phyloP scores from a whole-genome alignment of 2,113 vertebrate species.

The Microtus pennsylvanicus region DNA sequence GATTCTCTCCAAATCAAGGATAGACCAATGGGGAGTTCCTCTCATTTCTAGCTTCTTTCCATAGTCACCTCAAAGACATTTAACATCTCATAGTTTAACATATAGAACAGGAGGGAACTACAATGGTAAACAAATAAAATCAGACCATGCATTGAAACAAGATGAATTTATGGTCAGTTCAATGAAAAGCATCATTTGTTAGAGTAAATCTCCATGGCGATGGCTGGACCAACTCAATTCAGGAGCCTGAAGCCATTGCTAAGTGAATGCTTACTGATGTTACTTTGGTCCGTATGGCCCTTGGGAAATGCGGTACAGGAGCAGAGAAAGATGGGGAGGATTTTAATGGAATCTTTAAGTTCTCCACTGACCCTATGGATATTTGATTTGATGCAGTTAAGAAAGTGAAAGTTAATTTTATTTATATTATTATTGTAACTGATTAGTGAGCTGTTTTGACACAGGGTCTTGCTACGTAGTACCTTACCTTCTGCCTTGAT shows the following conservation, averaged over 20 bases:
- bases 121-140: background rate
- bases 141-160: background rate
- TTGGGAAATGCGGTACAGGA: background rate
- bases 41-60: constrained; percentile 18
- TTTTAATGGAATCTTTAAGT: background rate
- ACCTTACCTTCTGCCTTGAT: background rate
- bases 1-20: background rate
- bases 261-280: constrained; percentile 47
- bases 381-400: constrained; percentile 6
- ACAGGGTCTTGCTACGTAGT: background rate
- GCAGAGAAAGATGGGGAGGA: background rate
- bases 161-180: background rate
- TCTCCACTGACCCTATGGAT: background rate
- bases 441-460: background rate
- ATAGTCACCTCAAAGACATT: background rate
- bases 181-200: background rate
- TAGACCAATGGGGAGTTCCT: background rate
- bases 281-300: background rate
- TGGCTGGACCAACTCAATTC: background rate
- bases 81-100: background rate
- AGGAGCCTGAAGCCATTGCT: background rate
- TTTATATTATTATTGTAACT: background rate
- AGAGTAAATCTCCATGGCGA: background rate
- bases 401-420: constrained; percentile 11
- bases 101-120: constrained; percentile 11